Conservation (phyloP, 2,888 invertebrate species). For the Leucophora obtusa region DNA sequence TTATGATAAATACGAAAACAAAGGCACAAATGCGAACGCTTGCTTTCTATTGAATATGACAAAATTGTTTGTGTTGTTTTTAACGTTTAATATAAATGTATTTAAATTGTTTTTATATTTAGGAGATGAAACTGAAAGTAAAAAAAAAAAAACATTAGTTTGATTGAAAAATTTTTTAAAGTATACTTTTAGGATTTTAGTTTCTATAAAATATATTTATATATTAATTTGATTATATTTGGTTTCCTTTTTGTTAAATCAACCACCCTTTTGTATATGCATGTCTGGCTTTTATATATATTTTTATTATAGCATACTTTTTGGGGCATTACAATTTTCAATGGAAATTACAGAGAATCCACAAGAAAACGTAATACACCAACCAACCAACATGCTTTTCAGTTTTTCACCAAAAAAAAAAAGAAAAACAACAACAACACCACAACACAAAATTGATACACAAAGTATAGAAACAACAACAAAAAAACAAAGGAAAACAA, state of each 20-base stretch:
- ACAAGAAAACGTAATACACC: neutral
- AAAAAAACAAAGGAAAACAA: conserved; percentile 25
- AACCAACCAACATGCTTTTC: neutral
- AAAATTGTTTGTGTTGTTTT: neutral
- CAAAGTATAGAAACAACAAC: neutral
- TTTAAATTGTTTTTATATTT: neutral
- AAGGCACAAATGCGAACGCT: conserved; percentile 53
- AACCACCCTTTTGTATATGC: neutral
- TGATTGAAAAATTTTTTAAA: neutral
- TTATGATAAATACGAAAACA: conserved; percentile 41
- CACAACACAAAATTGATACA: conserved; percentile 12
- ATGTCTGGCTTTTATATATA: neutral
- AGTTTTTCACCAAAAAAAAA: neutral
- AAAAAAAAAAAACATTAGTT: neutral
- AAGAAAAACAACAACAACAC: conserved; percentile 8
- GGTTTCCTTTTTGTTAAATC: neutral
- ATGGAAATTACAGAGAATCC: neutral
- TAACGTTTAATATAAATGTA: neutral
- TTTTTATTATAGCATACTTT: conserved; percentile 1
- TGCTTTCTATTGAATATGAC: conserved; percentile 15
- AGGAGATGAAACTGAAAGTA: neutral
- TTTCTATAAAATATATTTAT: neutral
- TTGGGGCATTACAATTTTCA: conserved; percentile 6
- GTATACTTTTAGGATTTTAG: neutral
- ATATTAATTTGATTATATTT: neutral